These are phyloP conservation scores for Monopterus albus DNA, from an alignment of 2,113 vertebrate species.

Conservation along the genomic window DNA sequence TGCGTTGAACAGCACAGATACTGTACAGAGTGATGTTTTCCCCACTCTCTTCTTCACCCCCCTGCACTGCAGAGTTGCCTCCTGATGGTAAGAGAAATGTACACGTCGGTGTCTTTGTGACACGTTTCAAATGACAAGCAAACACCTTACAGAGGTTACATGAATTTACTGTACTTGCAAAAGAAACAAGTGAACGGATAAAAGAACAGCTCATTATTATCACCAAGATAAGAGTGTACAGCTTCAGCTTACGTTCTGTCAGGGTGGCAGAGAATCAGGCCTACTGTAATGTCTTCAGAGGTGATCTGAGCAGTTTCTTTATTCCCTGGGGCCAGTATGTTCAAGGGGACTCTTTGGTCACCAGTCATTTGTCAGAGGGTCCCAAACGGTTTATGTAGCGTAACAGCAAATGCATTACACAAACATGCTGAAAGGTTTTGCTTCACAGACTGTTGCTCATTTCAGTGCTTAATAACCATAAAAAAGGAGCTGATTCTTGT, in stretches of 20 bases:
- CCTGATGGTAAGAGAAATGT: slow-evolving; percentile 79
- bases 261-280: slow-evolving; percentile 29
- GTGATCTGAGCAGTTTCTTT: slow-evolving; percentile 55
- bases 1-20: slow-evolving; percentile 47
- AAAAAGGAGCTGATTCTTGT: background rate
- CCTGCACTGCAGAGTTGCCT: slow-evolving; percentile 68
- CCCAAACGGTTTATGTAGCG: slow-evolving; percentile 35
- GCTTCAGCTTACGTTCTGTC: slow-evolving; percentile 14
- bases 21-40: slow-evolving; percentile 61
- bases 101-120: slow-evolving; percentile 60
- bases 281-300: slow-evolving; percentile 45
- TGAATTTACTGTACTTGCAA: slow-evolving; percentile 47
- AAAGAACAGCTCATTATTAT: slow-evolving; percentile 46
- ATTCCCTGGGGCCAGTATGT: slow-evolving; percentile 42
- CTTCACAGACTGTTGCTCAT: slow-evolving; percentile 23
- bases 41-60: slow-evolving; percentile 19
- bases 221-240: slow-evolving; percentile 27
- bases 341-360: slow-evolving; percentile 24
- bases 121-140: slow-evolving; percentile 64
- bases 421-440: slow-evolving; percentile 2
- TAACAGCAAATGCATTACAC: slow-evolving; percentile 19
- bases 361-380: slow-evolving; percentile 37
- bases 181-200: slow-evolving; percentile 37
- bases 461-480: background rate
- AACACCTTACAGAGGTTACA: slow-evolving; percentile 59